Evolutionary conservation across 2,888 invertebrate species (phyloP), one percentile per base, ranked within the genome.

Genomic region (Dexiosoma caninum): DNA sequence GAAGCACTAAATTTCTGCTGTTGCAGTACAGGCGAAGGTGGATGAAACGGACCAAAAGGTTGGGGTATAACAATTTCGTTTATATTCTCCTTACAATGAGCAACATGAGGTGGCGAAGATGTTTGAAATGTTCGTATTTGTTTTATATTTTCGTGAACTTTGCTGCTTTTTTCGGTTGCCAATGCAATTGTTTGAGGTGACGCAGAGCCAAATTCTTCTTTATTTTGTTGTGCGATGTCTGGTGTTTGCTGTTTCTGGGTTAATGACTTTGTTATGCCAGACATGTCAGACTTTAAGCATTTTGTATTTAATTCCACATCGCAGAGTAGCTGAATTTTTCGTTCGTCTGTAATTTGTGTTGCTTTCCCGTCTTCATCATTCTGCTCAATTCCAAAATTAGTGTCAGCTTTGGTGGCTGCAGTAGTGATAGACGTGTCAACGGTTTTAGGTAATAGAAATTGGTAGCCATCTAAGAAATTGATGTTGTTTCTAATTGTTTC

Each of bases 241-340:
- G 83, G 69, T n/a, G 74, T 57, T 62, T 72, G 81, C 60, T 82
- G 64, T 77, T 82, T 83, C 79, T 86, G 84, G 87, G 87, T 87
- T 87, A 87, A 87, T 85, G 87, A 87, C 88, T 87, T 86, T 83
- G 79, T 83, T 60, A 84, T 27, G 57, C 55, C 66, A 78, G 75
- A 69, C 59, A 72, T 60, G 53, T 49, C 72, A 69, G 78, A 72
- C 69, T 78, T 72, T 64, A 69, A 77, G 77, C 72, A 81, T 69
- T 69, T 69, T 46, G 57, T 62, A 44, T 64, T 67, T 21, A 51
- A 55, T 57, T 44, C 64, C 27, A 30, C 51, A 16, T 51, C 19
- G 53, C 55, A 59, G 55, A 59, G 30, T 30, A 42, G 37, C 57
- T 51, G 23, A 14, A 30, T 71, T 67, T 60, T 49, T 64, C 30